Conservation (phyloP, 64 coral and sea anemone genomes). For the Anthopleura sola region DNA sequence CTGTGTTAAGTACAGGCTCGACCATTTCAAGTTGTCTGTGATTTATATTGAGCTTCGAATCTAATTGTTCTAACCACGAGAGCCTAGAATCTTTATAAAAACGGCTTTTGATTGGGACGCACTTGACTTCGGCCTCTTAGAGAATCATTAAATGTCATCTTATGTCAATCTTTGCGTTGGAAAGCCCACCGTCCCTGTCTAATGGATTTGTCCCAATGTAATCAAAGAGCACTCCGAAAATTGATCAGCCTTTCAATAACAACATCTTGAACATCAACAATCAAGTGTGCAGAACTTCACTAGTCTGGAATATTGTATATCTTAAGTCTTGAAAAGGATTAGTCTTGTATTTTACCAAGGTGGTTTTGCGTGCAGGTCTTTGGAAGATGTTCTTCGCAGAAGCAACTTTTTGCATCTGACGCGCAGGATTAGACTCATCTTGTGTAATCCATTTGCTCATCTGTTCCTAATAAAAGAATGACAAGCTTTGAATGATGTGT, state of each 20-base stretch:
- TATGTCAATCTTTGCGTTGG: conserved; percentile 6
- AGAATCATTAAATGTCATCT: background rate
- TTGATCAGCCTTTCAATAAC: conserved; percentile 50
- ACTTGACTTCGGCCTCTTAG: conserved; percentile 9
- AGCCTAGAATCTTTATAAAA: background rate
- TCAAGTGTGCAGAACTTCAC: background rate
- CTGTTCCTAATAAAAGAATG: conserved; percentile 95
- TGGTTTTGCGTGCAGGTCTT: background rate
- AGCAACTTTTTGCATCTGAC: conserved; percentile 28
- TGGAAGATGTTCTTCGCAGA: background rate
- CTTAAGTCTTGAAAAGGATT: background rate
- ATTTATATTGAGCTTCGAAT: conserved; percentile 9
- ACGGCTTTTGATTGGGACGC: background rate
- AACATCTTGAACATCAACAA: conserved; percentile 14
- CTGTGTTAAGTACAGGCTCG: background rate
- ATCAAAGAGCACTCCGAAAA: conserved; percentile 54
- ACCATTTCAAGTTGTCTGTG: background rate
- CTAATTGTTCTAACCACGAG: background rate
- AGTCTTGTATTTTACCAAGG: background rate
- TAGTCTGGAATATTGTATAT: background rate
- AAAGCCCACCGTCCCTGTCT: conserved; percentile 9
- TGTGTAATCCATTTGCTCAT: conserved; percentile 98
- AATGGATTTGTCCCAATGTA: conserved; percentile 58
- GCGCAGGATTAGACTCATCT: conserved; percentile 75
- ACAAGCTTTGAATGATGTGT: conserved; percentile 92